phyloP scores from a whole-genome alignment of 2,113 vertebrate species.

The Hippocampus mohnikei region DNA sequence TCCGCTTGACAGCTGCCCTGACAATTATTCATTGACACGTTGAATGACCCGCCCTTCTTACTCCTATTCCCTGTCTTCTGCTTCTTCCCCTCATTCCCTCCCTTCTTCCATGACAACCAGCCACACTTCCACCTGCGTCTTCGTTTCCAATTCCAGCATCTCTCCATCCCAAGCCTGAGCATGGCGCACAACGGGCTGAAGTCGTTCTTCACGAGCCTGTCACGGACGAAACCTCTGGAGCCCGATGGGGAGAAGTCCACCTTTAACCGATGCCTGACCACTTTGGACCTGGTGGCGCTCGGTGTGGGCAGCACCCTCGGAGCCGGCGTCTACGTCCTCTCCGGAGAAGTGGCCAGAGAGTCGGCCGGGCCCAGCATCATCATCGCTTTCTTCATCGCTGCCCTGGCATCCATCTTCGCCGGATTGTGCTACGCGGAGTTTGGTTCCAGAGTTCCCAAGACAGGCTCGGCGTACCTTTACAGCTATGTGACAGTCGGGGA shows the following conservation, averaged over 20 bases:
- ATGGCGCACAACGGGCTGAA: slow-evolving; percentile 34
- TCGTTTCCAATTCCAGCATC: not conserved
- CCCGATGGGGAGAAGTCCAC: slow-evolving; percentile 61
- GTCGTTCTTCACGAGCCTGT: slow-evolving; percentile 61
- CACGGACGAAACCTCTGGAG: slow-evolving; percentile 71
- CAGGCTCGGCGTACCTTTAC: slow-evolving; percentile 84
- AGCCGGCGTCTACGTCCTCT: slow-evolving; percentile 81
- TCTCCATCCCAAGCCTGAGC: slow-evolving; percentile 22
- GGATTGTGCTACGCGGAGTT: slow-evolving; percentile 83
- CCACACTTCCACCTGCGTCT: slow-evolving; percentile 15
- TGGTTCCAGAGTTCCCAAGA: slow-evolving; percentile 78
- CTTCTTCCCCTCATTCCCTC: slow-evolving; percentile 11
- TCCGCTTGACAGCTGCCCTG: slow-evolving; percentile 23
- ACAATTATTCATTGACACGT: slow-evolving; percentile 53
- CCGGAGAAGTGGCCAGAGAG: slow-evolving; percentile 81
- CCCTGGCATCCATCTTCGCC: slow-evolving; percentile 77
- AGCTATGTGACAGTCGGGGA: slow-evolving; percentile 83
- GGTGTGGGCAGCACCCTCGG: slow-evolving; percentile 85
- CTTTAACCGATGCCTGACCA: slow-evolving; percentile 77
- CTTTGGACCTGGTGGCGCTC: slow-evolving; percentile 77
- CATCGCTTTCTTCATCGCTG: slow-evolving; percentile 82
- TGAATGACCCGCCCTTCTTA: slow-evolving; percentile 19
- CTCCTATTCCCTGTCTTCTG: not conserved
- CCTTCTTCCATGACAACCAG: slow-evolving; percentile 8
- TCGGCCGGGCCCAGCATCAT: slow-evolving; percentile 79